Evolutionary conservation across 2,797 vertebrate genomes (phyloP).

Genomic region (Graptemys geographica): DNA sequence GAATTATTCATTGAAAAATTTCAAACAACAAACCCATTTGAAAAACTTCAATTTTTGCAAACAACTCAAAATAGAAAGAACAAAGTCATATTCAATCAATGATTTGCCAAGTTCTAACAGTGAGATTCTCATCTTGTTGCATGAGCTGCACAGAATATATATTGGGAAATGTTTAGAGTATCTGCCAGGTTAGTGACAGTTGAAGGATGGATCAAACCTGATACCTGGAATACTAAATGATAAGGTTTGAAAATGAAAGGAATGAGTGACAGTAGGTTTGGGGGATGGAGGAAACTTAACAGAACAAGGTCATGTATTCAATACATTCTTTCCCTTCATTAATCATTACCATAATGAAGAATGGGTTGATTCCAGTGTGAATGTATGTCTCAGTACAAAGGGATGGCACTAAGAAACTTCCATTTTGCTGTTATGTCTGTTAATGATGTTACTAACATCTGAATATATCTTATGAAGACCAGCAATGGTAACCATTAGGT

Average conservation of each 20-base stretch:
- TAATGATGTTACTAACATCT: accelerated
- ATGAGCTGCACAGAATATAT: neutral
- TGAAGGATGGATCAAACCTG: slow-evolving; percentile 62
- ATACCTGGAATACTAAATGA: slow-evolving; percentile 9
- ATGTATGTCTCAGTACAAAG: neutral
- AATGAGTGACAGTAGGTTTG: slow-evolving; percentile 48
- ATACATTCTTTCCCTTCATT: neutral
- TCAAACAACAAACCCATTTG: neutral
- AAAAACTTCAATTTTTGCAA: neutral
- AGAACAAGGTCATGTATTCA: slow-evolving; percentile 3
- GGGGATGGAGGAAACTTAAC: neutral
- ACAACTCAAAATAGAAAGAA: neutral
- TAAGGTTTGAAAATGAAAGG: neutral
- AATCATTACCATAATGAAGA: neutral
- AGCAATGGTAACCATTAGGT: accelerated
- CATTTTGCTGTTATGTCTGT: neutral
- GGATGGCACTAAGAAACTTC: accelerated
- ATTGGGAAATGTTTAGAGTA: neutral
- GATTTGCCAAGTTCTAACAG: neutral
- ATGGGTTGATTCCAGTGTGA: neutral
- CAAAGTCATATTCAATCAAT: neutral
- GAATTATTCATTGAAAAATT: neutral
- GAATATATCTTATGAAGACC: neutral
- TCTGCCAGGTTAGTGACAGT: slow-evolving; percentile 32
- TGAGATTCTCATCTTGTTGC: neutral